Percentiles rank a stretch among this genome's conserved stretches.
Evolutionary conservation across 1,140 invertebrate genomes (phyloP).

Genomic region (Condylostylus longicornis): DNA sequence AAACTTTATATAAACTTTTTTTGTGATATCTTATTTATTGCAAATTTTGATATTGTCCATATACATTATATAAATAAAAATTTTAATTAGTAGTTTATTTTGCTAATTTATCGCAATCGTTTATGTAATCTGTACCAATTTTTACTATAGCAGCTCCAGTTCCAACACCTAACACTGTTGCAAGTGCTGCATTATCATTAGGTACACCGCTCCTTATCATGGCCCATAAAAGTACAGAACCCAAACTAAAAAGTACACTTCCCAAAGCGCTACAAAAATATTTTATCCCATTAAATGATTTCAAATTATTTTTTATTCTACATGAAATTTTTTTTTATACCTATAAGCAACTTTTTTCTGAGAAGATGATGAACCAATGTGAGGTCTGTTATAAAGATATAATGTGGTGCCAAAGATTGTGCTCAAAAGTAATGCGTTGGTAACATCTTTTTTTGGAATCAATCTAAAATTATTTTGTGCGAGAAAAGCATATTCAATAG

Average conservation of each 20-base stretch:
- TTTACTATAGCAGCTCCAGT: slow-evolving; percentile 42
- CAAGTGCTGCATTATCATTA: slow-evolving; percentile 40
- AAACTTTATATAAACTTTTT: too few relatives aligned
- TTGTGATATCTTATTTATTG: too few relatives aligned
- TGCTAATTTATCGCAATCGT: slow-evolving; percentile 23
- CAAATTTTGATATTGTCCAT: too few relatives aligned
- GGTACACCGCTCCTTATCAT: slow-evolving; percentile 49
- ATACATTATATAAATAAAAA: too few relatives aligned
- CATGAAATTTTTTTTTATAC: too few relatives aligned
- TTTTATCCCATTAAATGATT: too few relatives aligned
- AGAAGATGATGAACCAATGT: slow-evolving; percentile 34
- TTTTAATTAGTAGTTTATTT: too few relatives aligned
- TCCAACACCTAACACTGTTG: slow-evolving; percentile 42
- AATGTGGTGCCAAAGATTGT: slow-evolving; percentile 43
- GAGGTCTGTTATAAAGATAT: slow-evolving; percentile 46
- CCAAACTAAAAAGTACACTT: slow-evolving; percentile 50
- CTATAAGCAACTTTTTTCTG: slow-evolving; percentile 36
- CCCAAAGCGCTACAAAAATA: slow-evolving; percentile 40
- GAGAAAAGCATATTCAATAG: too few relatives aligned
- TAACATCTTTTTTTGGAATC: slow-evolving; percentile 40
- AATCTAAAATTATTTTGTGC: slow-evolving; percentile 37
- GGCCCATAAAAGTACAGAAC: slow-evolving; percentile 56
- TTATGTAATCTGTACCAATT: slow-evolving; percentile 41
- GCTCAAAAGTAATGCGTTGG: slow-evolving; percentile 41
- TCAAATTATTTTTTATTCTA: too few relatives aligned